Evolutionary conservation across 2,888 invertebrate species (phyloP), one percentile per base, ranked within the genome.

Genomic region (Sinohyriopsis cumingii): DNA sequence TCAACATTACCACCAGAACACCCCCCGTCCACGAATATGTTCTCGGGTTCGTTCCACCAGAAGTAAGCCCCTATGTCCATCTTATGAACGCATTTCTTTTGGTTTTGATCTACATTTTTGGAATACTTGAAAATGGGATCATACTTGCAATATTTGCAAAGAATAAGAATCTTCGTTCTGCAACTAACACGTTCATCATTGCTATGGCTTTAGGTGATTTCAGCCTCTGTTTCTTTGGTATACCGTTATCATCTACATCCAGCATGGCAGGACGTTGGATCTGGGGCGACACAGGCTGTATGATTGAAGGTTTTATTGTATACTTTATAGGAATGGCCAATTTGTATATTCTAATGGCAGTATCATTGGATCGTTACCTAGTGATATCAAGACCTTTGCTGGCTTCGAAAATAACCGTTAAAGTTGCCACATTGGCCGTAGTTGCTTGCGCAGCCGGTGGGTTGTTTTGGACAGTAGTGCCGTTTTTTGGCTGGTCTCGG

Each of bases 161-260:
- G 56, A 73, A 75, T 67, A 80, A 77, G 59, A 69, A 76, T 5
- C 66, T 83, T 5, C 56, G 76, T 24, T 77, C 79, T 1, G 75
- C 81, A 3, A 78, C 81, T 53, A 83, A 82, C 71, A 24, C 78
- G 9, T 83, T 82, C 63, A 77, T 83, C 25, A 68, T 83, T 28
- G 67, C 78, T 7, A 63, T 83, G 25, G 74, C 75, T 25, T 33
- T 69, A 18, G 77, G 76, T 24, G 81, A 83, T 63, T 67, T 83
- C 7, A 55, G 73, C 18, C 78, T 82, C 73, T 25, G 67, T 4
- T 25, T 55, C 18, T 22, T 63, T 24, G 63, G 55, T 18, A 54
- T 65, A 33, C 33, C 66, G 28, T 33, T 66, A 22, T 61, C 69
- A 12, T 33, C 69, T 5, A 63, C 73, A 45, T 73, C 71, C 54